Base-by-base conservation (phyloP, 2,888 invertebrate species). In the Agrypnus murinus region DNA sequence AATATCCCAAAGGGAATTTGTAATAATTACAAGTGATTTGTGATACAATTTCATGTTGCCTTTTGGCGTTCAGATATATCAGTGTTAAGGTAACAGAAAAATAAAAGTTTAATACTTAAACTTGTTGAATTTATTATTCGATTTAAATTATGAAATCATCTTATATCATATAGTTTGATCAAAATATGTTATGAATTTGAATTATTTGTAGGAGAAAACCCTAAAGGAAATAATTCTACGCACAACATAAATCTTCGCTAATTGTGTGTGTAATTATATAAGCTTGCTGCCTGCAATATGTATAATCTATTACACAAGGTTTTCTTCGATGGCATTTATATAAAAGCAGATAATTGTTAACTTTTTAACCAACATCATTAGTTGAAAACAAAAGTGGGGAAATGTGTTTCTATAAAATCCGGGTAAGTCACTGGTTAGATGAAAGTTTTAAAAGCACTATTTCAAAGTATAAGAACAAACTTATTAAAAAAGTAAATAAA, bases 1-100 rank as follows among this genome's bases (percentile, higher is more conserved):
- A 59, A 59, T 59, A 43, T 43, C 59, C 53, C 40, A 12, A 19
- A 40, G 59, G 43, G 59, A 19, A 14, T 12, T 14, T 8, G 31
- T 12, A 25, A 59, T 40, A 59, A 59, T 59, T 59, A 19, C 59
- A 6, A n/a, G 19, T 59, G 59, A 59, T 59, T 59, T 59, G 59
- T 59, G 59, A 31, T 59, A 59, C 40, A 43, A 59, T 59, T 59
- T 15, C 14, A 40, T 7, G 25, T 31, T 40, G 59, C 59, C 38
- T 2, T 9, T 19, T n/a, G 59, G 59, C 17, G 9, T 40, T 19
- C 14, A 59, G 43, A 59, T 59, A 43, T 59, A 59, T 59, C 59
- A 59, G 59, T 43, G 59, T 59, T 59, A 40, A 59, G 25, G 25
- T 32, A 53, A 53, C 32, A 53, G n/a, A 40, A 40, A 10, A 40